Evolutionary conservation across 1,140 invertebrate species (phyloP).

Genomic region (Drosophila busckii): DNA sequence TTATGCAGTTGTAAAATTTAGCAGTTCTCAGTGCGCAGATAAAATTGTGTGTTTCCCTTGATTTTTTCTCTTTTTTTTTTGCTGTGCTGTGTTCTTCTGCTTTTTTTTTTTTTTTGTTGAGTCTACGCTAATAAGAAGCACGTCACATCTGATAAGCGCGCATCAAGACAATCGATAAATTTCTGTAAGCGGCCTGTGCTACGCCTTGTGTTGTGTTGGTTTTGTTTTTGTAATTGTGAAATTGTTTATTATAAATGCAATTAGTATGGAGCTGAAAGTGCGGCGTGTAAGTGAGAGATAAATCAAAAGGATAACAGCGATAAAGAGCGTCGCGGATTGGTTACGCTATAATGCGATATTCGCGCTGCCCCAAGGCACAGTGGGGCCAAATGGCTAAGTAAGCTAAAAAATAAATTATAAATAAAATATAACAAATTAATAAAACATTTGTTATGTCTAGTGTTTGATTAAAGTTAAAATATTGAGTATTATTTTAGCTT

Average conservation of each 20-base stretch:
- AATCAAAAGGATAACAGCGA: conserved; percentile 69
- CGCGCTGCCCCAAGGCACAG: conserved; percentile 11
- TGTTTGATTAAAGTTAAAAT: too few species aligned
- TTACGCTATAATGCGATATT: conserved; percentile 9
- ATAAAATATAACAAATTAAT: too few species aligned
- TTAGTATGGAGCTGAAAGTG: conserved; percentile 29
- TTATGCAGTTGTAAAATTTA: conserved; percentile 23
- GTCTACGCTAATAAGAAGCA: conserved; percentile 41
- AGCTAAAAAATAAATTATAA: too few species aligned
- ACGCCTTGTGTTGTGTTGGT: neutral
- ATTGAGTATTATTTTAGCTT: too few species aligned
- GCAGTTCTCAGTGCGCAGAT: conserved; percentile 39
- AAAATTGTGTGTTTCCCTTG: too few species aligned
- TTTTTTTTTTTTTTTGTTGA: too few species aligned
- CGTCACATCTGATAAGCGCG: conserved; percentile 41
- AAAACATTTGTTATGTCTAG: too few species aligned
- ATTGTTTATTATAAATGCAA: conserved; percentile 64
- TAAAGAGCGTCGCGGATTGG: conserved; percentile 48
- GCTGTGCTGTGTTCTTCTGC: too few species aligned
- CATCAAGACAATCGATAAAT: conserved; percentile 35
- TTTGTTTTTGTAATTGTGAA: conserved; percentile 47
- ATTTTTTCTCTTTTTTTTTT: too few species aligned
- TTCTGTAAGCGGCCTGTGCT: conserved; percentile 9
- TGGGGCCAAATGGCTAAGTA: too few species aligned
- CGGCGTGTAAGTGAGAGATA: conserved; percentile 57